These are phyloP conservation scores for Cephus rjabovi DNA, from an alignment of 2,888 invertebrate genomes.

Conservation along the genomic window DNA sequence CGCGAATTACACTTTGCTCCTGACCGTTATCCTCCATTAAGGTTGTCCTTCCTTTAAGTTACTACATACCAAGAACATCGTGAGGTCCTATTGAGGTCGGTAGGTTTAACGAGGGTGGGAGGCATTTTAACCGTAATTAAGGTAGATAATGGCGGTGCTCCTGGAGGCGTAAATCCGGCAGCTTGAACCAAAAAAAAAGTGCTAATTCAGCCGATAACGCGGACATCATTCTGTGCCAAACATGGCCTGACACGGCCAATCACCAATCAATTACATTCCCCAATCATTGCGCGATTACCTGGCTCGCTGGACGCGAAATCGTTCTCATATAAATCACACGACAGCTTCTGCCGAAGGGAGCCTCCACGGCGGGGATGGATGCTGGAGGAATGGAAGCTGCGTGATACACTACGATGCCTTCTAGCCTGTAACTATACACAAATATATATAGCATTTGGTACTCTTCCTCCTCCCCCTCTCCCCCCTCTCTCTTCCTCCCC, in stretches of 20 bases:
- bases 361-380: conserved; percentile 27
- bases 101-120: background rate
- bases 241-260: conserved; percentile 34
- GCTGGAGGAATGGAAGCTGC: background rate
- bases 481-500: conserved; percentile 15
- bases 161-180: background rate
- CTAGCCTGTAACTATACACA: background rate
- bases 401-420: background rate
- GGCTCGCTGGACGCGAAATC: conserved; percentile 54
- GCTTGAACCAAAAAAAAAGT: background rate
- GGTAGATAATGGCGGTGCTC: background rate
- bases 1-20: background rate
- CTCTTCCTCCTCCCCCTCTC: background rate
- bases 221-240: background rate
- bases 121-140: background rate
- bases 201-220: conserved; percentile 1
- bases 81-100: background rate
- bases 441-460: background rate
- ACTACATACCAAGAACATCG: background rate
- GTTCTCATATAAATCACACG: conserved; percentile 60
- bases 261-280: conserved; percentile 57
- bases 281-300: conserved; percentile 59
- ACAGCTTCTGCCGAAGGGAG: conserved; percentile 38
- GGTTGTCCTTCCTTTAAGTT: background rate
- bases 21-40: background rate